Percentiles rank a stretch among this genome's conserved stretches.
phyloP scores from a whole-genome alignment of 2,888 invertebrate genomes.

The Platypus cylindrus region DNA sequence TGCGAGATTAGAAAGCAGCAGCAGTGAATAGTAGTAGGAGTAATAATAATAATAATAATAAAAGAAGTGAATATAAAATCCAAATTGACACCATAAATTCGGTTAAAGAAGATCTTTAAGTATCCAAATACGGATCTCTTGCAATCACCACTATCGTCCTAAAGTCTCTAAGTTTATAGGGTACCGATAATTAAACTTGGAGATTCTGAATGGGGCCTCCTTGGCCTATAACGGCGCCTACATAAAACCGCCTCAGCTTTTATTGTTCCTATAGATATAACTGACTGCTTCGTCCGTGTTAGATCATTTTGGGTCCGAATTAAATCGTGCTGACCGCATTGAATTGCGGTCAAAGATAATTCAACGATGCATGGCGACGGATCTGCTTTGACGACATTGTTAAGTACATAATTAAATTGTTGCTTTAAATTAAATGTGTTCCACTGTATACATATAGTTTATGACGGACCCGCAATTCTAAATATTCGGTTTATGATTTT shows the following conservation, averaged over 20 bases:
- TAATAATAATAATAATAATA: too few relatives aligned
- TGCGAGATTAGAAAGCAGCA: too few relatives aligned
- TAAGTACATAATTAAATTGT: slow-evolving; percentile 24
- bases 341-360: slow-evolving; percentile 15
- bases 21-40: too few relatives aligned
- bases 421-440: too few relatives aligned
- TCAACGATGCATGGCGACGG: slow-evolving; percentile 16
- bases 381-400: slow-evolving; percentile 25
- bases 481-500: too few relatives aligned
- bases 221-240: slow-evolving; percentile 9
- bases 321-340: slow-evolving; percentile 19
- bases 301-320: slow-evolving; percentile 15
- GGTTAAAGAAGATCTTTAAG: background rate
- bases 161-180: slow-evolving; percentile 16
- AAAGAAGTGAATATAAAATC: slow-evolving; percentile 2
- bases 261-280: slow-evolving; percentile 8
- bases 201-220: slow-evolving; percentile 12
- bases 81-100: slow-evolving; percentile 1
- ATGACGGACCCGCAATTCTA: too few relatives aligned
- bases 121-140: slow-evolving; percentile 8
- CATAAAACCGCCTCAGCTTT: slow-evolving; percentile 16
- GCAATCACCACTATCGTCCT: slow-evolving; percentile 10
- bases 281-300: slow-evolving; percentile 11
- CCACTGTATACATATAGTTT: too few relatives aligned
- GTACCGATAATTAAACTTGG: slow-evolving; percentile 19